Percentiles rank a stretch among this genome's conserved stretches.
These are phyloP conservation scores for Microctenopoma steveboyesi DNA, from an alignment of 2,797 vertebrate species.

Conservation along the genomic window DNA sequence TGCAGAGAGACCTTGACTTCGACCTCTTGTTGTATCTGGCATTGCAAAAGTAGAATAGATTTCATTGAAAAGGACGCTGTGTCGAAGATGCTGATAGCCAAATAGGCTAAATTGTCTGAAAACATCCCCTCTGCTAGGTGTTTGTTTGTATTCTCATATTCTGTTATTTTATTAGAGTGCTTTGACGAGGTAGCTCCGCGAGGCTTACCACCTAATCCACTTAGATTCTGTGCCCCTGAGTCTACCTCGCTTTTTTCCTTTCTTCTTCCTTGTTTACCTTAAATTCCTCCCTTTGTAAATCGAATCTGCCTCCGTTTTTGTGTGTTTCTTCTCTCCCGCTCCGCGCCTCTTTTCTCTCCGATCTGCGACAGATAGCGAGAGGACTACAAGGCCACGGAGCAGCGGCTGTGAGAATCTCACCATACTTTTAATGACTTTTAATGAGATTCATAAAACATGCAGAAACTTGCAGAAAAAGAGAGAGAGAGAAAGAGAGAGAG, in stretches of 20 bases:
- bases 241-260: constrained; percentile 22
- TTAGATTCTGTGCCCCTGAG: constrained; percentile 31
- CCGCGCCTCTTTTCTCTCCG: constrained; percentile 36
- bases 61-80: constrained; percentile 54
- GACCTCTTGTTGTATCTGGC: constrained; percentile 45
- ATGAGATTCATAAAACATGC: constrained; percentile 86
- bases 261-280: constrained; percentile 52
- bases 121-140: constrained; percentile 42
- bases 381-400: constrained; percentile 66
- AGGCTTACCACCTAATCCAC: constrained; percentile 43
- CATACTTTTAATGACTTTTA: constrained; percentile 88
- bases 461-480: constrained; percentile 80
- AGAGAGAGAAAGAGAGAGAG: constrained; percentile 12
- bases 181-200: constrained; percentile 29
- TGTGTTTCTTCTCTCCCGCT: constrained; percentile 12
- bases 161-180: constrained; percentile 52
- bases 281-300: constrained; percentile 37
- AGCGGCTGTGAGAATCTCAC: constrained; percentile 81
- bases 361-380: constrained; percentile 60
- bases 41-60: constrained; percentile 53
- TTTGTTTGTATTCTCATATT: constrained; percentile 50
- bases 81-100: constrained; percentile 43
- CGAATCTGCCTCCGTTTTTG: constrained; percentile 23
- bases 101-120: constrained; percentile 64
- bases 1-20: constrained; percentile 62